Percentiles rank a stretch among this genome's conserved stretches.
Evolutionary conservation across 2,888 invertebrate genomes (phyloP).

Genomic region (Eupithecia vulgata): DNA sequence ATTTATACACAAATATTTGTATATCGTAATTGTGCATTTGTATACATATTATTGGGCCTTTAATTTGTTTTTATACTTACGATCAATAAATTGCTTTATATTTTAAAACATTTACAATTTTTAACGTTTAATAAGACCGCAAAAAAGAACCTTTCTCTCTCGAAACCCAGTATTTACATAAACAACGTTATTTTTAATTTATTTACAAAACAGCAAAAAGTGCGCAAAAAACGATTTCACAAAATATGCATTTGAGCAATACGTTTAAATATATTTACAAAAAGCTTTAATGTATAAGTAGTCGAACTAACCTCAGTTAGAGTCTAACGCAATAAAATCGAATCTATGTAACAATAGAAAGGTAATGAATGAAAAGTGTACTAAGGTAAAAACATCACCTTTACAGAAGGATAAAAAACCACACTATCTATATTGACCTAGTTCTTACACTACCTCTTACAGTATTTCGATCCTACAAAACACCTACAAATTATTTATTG

Average conservation of each 20-base stretch:
- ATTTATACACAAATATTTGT: conserved; percentile 63
- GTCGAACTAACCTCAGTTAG: conserved; percentile 44
- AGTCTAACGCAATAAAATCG: conserved; percentile 39
- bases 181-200: conserved; percentile 60
- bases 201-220: conserved; percentile 82
- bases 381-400: conserved; percentile 30
- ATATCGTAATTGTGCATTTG: conserved; percentile 79
- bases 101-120: conserved; percentile 43
- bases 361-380: conserved; percentile 30
- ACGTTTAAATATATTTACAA: conserved; percentile 79
- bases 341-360: conserved; percentile 38
- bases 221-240: conserved; percentile 83
- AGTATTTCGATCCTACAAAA: conserved; percentile 54
- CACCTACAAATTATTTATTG: conserved; percentile 69
- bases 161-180: conserved; percentile 62
- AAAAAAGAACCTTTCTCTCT: conserved; percentile 65
- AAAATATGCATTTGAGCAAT: conserved; percentile 84
- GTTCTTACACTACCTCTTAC: conserved; percentile 48
- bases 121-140: conserved; percentile 39
- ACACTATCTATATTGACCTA: conserved; percentile 32
- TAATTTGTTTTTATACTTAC: conserved; percentile 68
- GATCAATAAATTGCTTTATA: conserved; percentile 53
- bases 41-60: conserved; percentile 81
- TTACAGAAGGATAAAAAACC: conserved; percentile 28
- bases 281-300: conserved; percentile 64